Evolutionary conservation across 2,113 vertebrate species (phyloP).

Genomic region (Elanus axillaris): DNA sequence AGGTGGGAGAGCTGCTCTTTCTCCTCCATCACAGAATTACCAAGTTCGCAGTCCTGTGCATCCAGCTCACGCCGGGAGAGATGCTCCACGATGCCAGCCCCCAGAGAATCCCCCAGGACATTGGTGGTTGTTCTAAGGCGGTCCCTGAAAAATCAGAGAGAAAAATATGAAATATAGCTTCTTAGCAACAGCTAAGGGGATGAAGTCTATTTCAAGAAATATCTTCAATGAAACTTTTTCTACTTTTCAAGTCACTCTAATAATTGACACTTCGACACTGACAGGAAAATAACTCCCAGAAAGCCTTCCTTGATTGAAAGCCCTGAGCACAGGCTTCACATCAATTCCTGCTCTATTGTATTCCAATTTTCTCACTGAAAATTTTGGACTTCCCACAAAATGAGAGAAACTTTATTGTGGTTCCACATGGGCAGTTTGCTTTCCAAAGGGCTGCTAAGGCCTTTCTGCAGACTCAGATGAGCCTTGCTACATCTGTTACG

Average conservation of each 20-base stretch:
- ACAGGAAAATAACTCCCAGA: background rate
- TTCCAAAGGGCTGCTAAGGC: background rate
- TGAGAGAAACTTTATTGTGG: background rate
- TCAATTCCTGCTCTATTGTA: background rate
- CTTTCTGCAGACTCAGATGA: background rate
- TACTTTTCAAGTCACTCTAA: background rate
- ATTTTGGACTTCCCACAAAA: background rate
- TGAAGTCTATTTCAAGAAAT: background rate
- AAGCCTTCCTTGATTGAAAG: background rate
- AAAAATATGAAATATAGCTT: background rate
- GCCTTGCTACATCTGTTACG: background rate
- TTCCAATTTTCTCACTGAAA: background rate
- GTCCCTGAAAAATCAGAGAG: constrained; percentile 75
- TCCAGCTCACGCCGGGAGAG: constrained; percentile 88
- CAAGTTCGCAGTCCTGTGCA: constrained; percentile 79
- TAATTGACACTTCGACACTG: background rate
- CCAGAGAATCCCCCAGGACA: constrained; percentile 91
- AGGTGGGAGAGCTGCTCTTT: constrained; percentile 84
- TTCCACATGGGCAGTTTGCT: background rate
- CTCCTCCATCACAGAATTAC: constrained; percentile 81
- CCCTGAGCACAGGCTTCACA: background rate
- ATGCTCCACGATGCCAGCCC: constrained; percentile 91
- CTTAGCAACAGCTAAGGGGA: background rate
- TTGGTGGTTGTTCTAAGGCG: constrained; percentile 92
- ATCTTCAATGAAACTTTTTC: background rate